A percentile compares a stretch with the other conserved stretches of the same genome.
phyloP scores from a whole-genome alignment of 2,113 vertebrate species.

The Pteronura brasiliensis region DNA sequence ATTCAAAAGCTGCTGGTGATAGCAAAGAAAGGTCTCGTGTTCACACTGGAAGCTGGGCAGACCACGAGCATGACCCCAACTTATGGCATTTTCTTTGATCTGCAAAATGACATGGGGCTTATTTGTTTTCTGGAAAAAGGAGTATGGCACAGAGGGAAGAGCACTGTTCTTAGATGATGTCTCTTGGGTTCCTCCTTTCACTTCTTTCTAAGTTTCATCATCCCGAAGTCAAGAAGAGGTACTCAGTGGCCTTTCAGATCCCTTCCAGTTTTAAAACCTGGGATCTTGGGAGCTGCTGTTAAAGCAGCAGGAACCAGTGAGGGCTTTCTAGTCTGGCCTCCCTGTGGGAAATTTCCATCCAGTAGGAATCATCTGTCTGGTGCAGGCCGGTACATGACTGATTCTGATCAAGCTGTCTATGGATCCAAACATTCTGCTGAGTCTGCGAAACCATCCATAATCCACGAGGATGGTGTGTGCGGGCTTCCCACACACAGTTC shows the following conservation, averaged over 20 bases:
- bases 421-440: slow-evolving; percentile 33
- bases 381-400: slow-evolving; percentile 44
- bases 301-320: background rate
- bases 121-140: slow-evolving; percentile 53
- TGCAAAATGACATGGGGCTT: slow-evolving; percentile 51
- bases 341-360: background rate
- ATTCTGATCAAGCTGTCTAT: background rate
- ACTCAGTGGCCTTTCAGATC: background rate
- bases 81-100: slow-evolving; percentile 45
- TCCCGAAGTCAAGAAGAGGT: background rate
- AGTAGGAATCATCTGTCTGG: background rate
- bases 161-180: background rate
- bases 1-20: slow-evolving; percentile 51
- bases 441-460: slow-evolving; percentile 40
- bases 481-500: slow-evolving; percentile 8
- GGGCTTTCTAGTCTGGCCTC: background rate
- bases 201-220: background rate
- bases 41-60: background rate
- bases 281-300: background rate
- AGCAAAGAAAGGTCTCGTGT: slow-evolving; percentile 34
- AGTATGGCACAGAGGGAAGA: background rate
- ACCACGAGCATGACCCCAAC: background rate
- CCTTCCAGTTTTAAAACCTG: background rate
- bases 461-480: background rate
- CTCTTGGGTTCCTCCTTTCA: background rate